phyloP scores from a whole-genome alignment of 2,113 vertebrate species.

The Aspiorhynchus laticeps region DNA sequence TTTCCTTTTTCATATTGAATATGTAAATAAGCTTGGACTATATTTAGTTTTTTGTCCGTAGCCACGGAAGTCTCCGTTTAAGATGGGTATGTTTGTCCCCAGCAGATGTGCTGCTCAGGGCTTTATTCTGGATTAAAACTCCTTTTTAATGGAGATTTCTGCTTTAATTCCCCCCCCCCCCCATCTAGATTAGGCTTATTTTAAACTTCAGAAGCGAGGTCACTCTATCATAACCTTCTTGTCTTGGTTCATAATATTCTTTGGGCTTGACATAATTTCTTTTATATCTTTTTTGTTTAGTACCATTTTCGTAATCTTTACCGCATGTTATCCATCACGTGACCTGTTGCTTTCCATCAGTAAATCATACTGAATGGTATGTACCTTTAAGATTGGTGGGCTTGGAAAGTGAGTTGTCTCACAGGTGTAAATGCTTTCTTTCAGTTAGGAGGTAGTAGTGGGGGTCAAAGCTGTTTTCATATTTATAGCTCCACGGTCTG shows the following conservation, averaged over 20 bases:
- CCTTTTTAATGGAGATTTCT: background rate
- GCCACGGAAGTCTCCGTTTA: background rate
- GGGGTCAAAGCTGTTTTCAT: constrained; percentile 67
- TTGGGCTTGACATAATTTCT: background rate
- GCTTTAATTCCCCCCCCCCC: background rate
- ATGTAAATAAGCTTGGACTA: constrained; percentile 18
- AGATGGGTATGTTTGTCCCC: background rate
- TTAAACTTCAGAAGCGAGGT: constrained; percentile 6
- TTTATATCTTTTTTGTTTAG: background rate
- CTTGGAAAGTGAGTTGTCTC: constrained; percentile 8
- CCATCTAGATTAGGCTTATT: background rate
- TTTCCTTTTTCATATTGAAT: background rate
- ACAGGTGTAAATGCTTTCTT: constrained; percentile 70
- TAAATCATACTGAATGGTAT: background rate
- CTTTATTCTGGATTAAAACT: background rate
- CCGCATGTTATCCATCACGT: background rate
- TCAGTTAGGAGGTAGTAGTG: constrained; percentile 63
- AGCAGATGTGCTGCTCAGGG: constrained; percentile 9
- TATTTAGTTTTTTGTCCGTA: background rate
- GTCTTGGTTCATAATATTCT: background rate
- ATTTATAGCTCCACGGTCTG: constrained; percentile 61
- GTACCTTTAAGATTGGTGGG: background rate
- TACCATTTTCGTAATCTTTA: background rate
- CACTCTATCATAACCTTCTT: background rate
- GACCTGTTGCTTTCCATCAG: background rate